phyloP scores from a whole-genome alignment of 1,140 invertebrate genomes.

The Pogonomyrmex californicus region DNA sequence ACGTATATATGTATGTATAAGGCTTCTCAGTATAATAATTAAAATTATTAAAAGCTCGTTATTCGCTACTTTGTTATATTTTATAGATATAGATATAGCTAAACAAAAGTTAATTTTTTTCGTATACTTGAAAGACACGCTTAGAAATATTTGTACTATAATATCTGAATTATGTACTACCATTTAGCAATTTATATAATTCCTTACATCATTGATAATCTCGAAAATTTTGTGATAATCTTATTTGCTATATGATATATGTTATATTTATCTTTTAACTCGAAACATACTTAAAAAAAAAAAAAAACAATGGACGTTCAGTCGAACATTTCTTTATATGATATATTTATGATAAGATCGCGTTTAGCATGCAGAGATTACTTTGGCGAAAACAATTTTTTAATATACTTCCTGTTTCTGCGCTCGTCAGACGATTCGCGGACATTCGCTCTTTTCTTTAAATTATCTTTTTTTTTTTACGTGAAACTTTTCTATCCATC shows the following conservation, averaged over 20 bases:
- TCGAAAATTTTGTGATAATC: neutral
- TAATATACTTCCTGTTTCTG: neutral
- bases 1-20: no score
- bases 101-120: neutral
- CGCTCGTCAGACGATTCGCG: neutral
- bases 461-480: neutral
- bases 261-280: constrained; percentile 28
- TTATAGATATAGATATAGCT: neutral
- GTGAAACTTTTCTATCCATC: neutral
- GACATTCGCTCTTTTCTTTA: no score
- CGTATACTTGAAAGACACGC: neutral
- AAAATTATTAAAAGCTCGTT: neutral
- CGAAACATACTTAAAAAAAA: no score
- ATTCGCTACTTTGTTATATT: neutral
- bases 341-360: no score
- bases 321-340: no score
- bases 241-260: no score
- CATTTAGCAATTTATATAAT: neutral
- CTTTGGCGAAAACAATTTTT: neutral
- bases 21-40: neutral
- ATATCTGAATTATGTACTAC: neutral
- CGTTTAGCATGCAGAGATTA: no score
- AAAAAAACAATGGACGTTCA: no score
- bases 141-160: neutral
- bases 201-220: neutral